Evolutionary conservation across 1,140 invertebrate genomes (phyloP).

Genomic region (Papilio polyxenes): DNA sequence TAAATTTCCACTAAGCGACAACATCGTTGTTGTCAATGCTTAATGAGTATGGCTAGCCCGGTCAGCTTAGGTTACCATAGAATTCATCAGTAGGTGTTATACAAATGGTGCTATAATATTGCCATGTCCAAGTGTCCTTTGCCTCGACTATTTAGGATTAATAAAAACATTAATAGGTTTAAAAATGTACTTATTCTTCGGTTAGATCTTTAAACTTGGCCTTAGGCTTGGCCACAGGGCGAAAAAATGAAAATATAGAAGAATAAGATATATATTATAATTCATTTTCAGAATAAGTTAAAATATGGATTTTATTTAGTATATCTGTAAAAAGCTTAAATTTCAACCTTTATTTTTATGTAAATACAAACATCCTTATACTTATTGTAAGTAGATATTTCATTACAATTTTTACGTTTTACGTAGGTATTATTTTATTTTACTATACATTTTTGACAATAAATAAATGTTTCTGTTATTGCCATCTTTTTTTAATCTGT

Average conservation of each 20-base stretch:
- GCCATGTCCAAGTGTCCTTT: background rate
- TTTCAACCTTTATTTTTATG: background rate
- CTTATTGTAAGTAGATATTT: background rate
- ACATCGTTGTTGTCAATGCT: background rate
- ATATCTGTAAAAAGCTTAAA: conserved; percentile 7
- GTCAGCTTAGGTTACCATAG: background rate
- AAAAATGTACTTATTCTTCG: no score
- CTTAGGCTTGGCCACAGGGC: no score
- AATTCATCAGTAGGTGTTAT: background rate
- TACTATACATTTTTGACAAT: conserved; percentile 41
- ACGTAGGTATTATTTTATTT: conserved; percentile 19
- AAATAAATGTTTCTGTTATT: conserved; percentile 53
- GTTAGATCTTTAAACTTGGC: no score
- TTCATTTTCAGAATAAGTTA: background rate
- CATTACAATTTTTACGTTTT: conserved; percentile 24
- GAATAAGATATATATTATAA: background rate
- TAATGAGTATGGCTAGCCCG: background rate
- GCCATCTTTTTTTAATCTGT: background rate
- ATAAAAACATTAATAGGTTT: no score
- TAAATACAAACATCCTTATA: conserved; percentile 13
- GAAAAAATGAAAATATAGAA: no score
- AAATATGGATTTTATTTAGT: background rate
- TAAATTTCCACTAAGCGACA: no score
- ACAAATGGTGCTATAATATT: conserved; percentile 8
- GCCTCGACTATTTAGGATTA: no score